These are phyloP conservation scores for Eclectus roratus DNA, from an alignment of 2,113 vertebrate genomes.

Conservation along the genomic window DNA sequence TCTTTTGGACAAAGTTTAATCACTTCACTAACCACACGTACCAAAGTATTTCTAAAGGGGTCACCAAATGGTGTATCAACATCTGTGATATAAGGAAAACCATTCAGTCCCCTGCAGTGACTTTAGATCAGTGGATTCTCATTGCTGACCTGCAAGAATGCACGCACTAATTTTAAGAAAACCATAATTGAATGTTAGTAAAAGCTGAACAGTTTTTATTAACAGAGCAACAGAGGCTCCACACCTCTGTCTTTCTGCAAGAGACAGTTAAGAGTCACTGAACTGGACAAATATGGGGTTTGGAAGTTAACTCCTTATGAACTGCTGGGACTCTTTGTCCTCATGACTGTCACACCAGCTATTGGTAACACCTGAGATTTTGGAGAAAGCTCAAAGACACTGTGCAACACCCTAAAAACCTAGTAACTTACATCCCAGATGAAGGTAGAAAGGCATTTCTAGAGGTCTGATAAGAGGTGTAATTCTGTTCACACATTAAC, in stretches of 20 bases:
- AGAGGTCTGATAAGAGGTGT: background rate
- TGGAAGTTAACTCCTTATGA: background rate
- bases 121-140: background rate
- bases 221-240: background rate
- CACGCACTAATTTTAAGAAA: background rate
- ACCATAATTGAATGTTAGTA: background rate
- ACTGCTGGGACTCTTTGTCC: background rate
- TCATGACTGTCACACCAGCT: background rate
- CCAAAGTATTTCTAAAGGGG: background rate
- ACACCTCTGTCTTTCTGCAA: background rate
- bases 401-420: background rate
- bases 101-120: background rate
- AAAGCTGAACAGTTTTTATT: background rate
- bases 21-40: background rate
- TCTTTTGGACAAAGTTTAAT: background rate
- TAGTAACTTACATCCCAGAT: background rate
- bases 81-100: background rate
- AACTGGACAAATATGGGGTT: background rate
- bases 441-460: background rate
- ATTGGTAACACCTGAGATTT: background rate
- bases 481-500: constrained; percentile 27
- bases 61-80: background rate
- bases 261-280: background rate
- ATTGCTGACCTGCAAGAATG: background rate
- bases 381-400: background rate